Evolutionary conservation across 2,113 vertebrate genomes (phyloP), one percentile per base, ranked within the genome.

Genomic region (Petrocephalus zakoni): DNA sequence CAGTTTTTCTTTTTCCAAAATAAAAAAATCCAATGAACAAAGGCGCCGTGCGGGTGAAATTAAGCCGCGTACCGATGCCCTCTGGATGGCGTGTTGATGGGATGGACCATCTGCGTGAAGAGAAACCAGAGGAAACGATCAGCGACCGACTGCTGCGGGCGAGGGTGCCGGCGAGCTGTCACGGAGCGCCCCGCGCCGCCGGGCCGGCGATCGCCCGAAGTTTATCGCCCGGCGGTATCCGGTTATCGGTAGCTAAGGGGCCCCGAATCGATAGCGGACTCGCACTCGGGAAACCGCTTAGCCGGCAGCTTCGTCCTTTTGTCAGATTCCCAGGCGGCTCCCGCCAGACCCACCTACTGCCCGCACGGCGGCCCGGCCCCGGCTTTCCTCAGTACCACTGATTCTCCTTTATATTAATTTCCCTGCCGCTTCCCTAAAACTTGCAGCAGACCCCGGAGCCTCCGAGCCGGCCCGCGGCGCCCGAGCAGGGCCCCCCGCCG

Each of bases 401-500:
- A n/a, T 82, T 42, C 61, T 21, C n/a, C 15, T 22, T 46, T 82
- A n/a, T n/a, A n/a, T n/a, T n/a, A n/a, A n/a, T n/a, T n/a, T n/a
- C n/a, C n/a, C 55, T 1, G 34, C 42, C 29, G 51, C 52, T 86
- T 87, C 81, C 34, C 34, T 61, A 82, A 82, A 84, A 88, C 88
- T 88, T 88, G 55, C 4, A 82, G 61, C n/a, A n/a, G 53, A 61
- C 4, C 56, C 4, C 56, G 42, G 47, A 88, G 49, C 7, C 17
- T 64, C 13, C 21, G 89, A 47, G 91, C n/a, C 52, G 52, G 52
- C 22, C 49, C 21, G 21, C 58, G 29, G n/a, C 58, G 25, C 56
- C 61, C 21, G 37, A 87, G 3, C 88, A 88, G 91, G 91, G 90
- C 92, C 89, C 92, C 89, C 37, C 64, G 52, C 53, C 83, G 88